These are phyloP conservation scores for Megalopta genalis DNA, from an alignment of 1,140 invertebrate species.

Conservation along the genomic window DNA sequence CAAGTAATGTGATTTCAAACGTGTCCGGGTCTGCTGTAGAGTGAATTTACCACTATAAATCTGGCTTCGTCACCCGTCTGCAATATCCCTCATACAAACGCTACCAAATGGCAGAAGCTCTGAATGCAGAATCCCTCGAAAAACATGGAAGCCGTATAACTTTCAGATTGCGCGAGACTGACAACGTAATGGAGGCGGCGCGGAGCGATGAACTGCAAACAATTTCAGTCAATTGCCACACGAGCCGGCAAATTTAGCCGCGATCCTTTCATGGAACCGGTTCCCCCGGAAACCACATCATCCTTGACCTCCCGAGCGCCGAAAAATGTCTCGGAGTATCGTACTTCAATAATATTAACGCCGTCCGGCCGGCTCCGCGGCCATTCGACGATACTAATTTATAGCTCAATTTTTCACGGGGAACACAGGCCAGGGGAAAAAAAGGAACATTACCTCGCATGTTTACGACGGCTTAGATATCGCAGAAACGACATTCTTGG, in stretches of 20 bases:
- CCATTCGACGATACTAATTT: slow-evolving; percentile 19
- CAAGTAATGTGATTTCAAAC: too few species aligned
- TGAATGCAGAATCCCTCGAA: background rate
- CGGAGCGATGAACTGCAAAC: slow-evolving; percentile 17
- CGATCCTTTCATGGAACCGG: slow-evolving; percentile 36
- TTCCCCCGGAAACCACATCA: slow-evolving; percentile 31
- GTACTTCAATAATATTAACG: slow-evolving; percentile 9
- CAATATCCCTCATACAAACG: too few species aligned
- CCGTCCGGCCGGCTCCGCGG: background rate
- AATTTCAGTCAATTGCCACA: slow-evolving; percentile 14
- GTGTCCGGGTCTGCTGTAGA: too few species aligned
- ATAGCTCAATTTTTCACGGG: background rate
- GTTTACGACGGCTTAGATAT: background rate
- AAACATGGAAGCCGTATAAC: background rate
- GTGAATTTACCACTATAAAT: too few species aligned
- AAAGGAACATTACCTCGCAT: too few species aligned
- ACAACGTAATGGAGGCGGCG: background rate
- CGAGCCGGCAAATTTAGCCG: slow-evolving; percentile 34
- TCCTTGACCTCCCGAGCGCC: slow-evolving; percentile 30
- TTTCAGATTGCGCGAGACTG: background rate
- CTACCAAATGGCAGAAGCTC: too few species aligned
- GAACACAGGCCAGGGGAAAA: background rate
- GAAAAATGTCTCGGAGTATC: slow-evolving; percentile 29
- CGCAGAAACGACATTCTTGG: background rate
- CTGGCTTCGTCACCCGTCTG: too few species aligned